Conservation (phyloP, 2,797 vertebrate species). For the Coendou prehensilis region DNA sequence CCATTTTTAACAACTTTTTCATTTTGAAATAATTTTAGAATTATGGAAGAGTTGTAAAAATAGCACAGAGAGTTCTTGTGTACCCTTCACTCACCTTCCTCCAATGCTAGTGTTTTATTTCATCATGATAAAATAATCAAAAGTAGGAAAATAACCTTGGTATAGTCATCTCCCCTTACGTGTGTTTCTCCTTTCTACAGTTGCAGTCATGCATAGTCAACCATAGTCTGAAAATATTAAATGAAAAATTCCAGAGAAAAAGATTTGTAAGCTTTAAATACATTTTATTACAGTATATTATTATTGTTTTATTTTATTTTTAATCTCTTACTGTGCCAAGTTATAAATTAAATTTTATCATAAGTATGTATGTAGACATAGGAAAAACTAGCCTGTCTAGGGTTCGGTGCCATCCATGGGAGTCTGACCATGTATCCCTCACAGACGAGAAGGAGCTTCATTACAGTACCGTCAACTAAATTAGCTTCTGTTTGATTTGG, state of each 20-base stretch:
- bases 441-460: background rate
- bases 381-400: background rate
- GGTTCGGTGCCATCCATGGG: background rate
- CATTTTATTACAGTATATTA: background rate
- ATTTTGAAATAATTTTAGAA: constrained; percentile 40
- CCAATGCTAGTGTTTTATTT: background rate
- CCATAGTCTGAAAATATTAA: background rate
- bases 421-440: background rate
- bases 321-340: background rate
- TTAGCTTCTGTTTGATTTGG: background rate
- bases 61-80: background rate
- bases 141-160: background rate
- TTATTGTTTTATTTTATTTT: background rate
- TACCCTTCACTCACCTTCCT: background rate
- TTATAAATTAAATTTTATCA: background rate
- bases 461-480: background rate
- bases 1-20: background rate
- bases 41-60: background rate
- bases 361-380: background rate
- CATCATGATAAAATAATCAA: background rate
- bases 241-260: background rate
- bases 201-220: background rate
- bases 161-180: background rate
- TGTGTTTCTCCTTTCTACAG: background rate
- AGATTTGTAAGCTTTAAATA: background rate